Evolutionary conservation across 2,888 invertebrate species (phyloP).

Genomic region (Platycnemis pennipes): DNA sequence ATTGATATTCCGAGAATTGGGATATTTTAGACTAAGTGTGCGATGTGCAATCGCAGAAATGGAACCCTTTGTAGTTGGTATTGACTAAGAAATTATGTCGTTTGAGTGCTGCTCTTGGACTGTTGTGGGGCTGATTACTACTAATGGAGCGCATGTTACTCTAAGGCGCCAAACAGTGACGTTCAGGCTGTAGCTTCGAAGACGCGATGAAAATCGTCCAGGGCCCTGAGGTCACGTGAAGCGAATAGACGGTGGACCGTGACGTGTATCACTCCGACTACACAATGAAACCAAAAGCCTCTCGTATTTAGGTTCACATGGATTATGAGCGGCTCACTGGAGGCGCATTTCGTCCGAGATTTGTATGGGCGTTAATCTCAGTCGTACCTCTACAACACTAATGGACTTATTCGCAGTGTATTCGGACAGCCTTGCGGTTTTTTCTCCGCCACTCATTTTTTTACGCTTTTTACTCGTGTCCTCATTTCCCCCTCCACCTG

Average conservation of each 20-base stretch:
- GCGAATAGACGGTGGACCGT: background rate
- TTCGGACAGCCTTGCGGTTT: constrained; percentile 47
- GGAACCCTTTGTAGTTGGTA: no score
- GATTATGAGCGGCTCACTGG: no score
- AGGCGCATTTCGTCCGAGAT: background rate
- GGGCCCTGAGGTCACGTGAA: background rate
- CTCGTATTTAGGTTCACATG: no score
- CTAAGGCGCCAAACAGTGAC: background rate
- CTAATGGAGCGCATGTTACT: no score
- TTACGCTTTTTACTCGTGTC: constrained; percentile 38
- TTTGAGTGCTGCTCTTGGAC: no score
- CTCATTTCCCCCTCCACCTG: constrained; percentile 3
- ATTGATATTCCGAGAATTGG: no score
- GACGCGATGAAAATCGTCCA: background rate
- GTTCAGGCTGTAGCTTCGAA: background rate
- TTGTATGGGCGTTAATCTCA: background rate
- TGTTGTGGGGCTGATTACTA: no score
- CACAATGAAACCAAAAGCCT: no score
- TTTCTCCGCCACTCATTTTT: background rate
- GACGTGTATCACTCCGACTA: background rate
- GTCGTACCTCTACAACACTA: background rate
- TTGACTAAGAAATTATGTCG: no score
- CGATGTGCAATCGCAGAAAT: no score
- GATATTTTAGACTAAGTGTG: no score
- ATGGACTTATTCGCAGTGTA: constrained; percentile 38